These are phyloP conservation scores for Acrocephalus scirpaceus DNA, from an alignment of 2,797 vertebrate genomes.

Conservation along the genomic window DNA sequence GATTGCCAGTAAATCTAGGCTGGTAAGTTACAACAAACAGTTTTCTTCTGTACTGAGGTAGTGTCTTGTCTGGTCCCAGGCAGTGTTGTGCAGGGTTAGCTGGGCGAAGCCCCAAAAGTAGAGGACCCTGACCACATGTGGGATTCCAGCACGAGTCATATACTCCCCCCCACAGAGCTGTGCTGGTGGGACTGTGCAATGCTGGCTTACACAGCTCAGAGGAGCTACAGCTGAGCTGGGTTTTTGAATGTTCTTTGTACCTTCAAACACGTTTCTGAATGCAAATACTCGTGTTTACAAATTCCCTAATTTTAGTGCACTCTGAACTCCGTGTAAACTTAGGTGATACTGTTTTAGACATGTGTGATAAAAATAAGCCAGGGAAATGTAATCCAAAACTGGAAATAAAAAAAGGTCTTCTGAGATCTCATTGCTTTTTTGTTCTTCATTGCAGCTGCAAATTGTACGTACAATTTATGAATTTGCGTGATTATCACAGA, in stretches of 20 bases:
- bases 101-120: background rate
- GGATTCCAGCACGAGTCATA: background rate
- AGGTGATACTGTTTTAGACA: background rate
- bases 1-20: constrained; percentile 79
- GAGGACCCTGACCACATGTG: background rate
- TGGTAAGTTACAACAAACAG: constrained; percentile 58
- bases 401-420: background rate
- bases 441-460: background rate
- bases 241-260: background rate
- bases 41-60: background rate
- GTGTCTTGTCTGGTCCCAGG: rapidly evolving
- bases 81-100: background rate
- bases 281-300: background rate
- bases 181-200: rapidly evolving
- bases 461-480: background rate
- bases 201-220: background rate
- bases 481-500: background rate
- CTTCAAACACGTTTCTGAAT: background rate
- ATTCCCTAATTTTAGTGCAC: background rate
- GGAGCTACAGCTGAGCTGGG: background rate
- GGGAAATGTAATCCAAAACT: background rate
- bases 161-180: background rate
- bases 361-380: background rate
- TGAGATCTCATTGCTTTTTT: background rate
- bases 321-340: background rate